Conservation (phyloP, 2,888 invertebrate species). For the Lepidonotus clava region DNA sequence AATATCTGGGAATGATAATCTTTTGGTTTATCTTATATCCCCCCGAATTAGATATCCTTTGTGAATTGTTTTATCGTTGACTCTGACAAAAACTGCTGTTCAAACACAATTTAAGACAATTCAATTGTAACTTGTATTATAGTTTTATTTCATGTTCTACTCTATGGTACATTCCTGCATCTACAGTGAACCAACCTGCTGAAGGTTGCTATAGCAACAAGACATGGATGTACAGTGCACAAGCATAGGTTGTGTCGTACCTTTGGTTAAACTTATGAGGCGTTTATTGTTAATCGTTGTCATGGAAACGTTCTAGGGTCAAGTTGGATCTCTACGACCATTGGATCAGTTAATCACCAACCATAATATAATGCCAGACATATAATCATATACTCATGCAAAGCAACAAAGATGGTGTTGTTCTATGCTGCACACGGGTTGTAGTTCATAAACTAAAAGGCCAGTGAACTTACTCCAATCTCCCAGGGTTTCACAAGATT, state of each 20-base stretch:
- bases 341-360: slow-evolving; percentile 1
- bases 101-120: not conserved
- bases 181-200: slow-evolving; percentile 7
- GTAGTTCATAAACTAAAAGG: too few relatives aligned
- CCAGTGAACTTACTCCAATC: too few relatives aligned
- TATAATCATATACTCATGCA: too few relatives aligned
- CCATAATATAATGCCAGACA: too few relatives aligned
- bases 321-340: not conserved
- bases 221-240: slow-evolving; percentile 13
- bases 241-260: not conserved
- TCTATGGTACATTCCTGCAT: slow-evolving; percentile 45
- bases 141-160: slow-evolving; percentile 24
- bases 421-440: too few relatives aligned
- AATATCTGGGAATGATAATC: too few relatives aligned
- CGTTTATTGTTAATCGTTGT: not conserved
- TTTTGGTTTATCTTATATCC: too few relatives aligned
- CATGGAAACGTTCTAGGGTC: not conserved
- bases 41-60: too few relatives aligned
- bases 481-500: too few relatives aligned
- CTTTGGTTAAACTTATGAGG: not conserved
- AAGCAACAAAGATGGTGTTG: too few relatives aligned
- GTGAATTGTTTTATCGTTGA: too few relatives aligned
- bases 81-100: too few relatives aligned
- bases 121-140: not conserved
- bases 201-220: slow-evolving; percentile 40